Evolutionary conservation across 2,797 vertebrate genomes (phyloP), one percentile per base, ranked within the genome.

Genomic region (Anas bahamensis): DNA sequence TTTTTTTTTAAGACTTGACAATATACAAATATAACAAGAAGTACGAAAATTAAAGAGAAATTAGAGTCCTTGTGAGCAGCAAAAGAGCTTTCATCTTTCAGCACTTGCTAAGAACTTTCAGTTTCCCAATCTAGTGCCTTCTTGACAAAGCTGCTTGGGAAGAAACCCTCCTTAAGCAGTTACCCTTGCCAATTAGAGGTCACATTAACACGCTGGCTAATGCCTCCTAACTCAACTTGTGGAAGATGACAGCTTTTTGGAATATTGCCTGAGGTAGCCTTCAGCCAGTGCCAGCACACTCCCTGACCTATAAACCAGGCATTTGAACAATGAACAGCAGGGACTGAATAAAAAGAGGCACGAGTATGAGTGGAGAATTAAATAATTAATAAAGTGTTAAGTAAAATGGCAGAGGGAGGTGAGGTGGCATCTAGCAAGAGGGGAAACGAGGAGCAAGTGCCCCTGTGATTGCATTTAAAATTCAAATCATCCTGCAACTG

Each of bases 381-480:
- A 88, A 53, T 29, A 24, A 93, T 73, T 41, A 13, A 82, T 41
- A 11, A 82, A 35, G 2, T 6, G 5, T 52, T 68, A 57, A 44
- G 6, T 22, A 74, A 83, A 29, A 57, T 28, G 50, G 14, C 42
- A 94, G 83, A 72, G 48, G 55, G 37, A 77, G 4, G 21, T 5
- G 22, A 73, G 55, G 66, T 39, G 23, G 21, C 37, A 65, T 17
- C 63, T 39, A 77, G 60, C 48, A 60, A 16, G 17, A 86, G 16
- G 5, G 8, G 59, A 56, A 56, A 52, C 21, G 70, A 66, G 48
- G 28, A 76, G 10, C 17, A 78, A 81, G 59, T 23, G 16, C 5
- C 35, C 69, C 60, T 52, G 14, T 73, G 75, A 89, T 72, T 80
- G 56, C 53, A 87, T 83, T 68, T 85, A 28, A 60, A 90, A 75